Percentiles rank a stretch among this genome's conserved stretches.
Evolutionary conservation across 1,140 invertebrate species (phyloP).

Genomic region (Drosophila sp.): DNA sequence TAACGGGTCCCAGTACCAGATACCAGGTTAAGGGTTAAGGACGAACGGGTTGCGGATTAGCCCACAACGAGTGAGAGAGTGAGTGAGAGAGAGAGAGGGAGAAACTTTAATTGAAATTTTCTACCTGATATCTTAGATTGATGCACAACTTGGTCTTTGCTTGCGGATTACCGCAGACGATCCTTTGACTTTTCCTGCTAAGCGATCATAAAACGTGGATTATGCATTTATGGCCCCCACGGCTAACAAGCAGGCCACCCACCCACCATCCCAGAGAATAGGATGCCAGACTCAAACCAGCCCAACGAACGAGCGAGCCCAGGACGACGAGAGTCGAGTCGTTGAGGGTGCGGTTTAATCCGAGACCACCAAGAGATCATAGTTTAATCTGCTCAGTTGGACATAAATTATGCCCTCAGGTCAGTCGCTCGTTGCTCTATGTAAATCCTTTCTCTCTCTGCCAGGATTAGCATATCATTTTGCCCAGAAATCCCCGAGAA

Average conservation of each 20-base stretch:
- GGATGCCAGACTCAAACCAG: no score
- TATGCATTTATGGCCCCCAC: conserved; percentile 70
- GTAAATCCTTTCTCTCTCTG: conserved; percentile 40
- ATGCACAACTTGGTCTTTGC: conserved; percentile 29
- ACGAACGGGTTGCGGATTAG: background rate
- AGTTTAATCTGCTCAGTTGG: conserved; percentile 41
- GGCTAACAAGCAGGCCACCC: conserved; percentile 9
- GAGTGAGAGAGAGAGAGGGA: conserved; percentile 30
- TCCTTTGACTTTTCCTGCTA: conserved; percentile 81
- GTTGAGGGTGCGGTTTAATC: conserved; percentile 69
- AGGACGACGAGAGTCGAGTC: no score
- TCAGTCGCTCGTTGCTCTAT: conserved; percentile 11
- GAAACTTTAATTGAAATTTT: conserved; percentile 66
- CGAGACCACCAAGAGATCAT: conserved; percentile 59
- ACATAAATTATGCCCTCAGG: conserved; percentile 35
- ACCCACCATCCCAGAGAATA: background rate
- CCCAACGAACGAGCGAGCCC: no score
- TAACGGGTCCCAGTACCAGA: conserved; percentile 36
- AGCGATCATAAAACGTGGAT: conserved; percentile 77
- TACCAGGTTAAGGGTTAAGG: conserved; percentile 32
- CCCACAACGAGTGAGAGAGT: conserved; percentile 10
- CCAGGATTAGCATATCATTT: conserved; percentile 51
- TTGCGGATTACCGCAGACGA: conserved; percentile 75
- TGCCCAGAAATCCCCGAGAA: conserved; percentile 40
- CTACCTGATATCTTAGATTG: conserved; percentile 18